Conservation (phyloP, 2,113 vertebrate species). For the cat (Felis catus) region F.catus_Fca126_mat1.0 CM031412.1:154363001-154363500, state of each 20-base stretch:
- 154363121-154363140: neutral
- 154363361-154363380: neutral
- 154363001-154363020: neutral
- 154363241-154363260: neutral
- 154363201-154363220: neutral
- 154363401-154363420: conserved; percentile 17
- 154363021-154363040: neutral
- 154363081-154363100: neutral
- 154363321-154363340: neutral
- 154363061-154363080: neutral
- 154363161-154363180: neutral
- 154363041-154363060: neutral
- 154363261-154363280: neutral
- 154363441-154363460: neutral
- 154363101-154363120: neutral
- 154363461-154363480: neutral
- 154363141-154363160: neutral
- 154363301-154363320: neutral
- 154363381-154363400: neutral
- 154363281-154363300: neutral
- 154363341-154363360: neutral
- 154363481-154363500: neutral
- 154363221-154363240: neutral
- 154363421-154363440: conserved; percentile 30
- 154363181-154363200: neutral